Base-by-base conservation (phyloP, 1,140 invertebrate genomes). In the Drosophila burlai region DNA sequence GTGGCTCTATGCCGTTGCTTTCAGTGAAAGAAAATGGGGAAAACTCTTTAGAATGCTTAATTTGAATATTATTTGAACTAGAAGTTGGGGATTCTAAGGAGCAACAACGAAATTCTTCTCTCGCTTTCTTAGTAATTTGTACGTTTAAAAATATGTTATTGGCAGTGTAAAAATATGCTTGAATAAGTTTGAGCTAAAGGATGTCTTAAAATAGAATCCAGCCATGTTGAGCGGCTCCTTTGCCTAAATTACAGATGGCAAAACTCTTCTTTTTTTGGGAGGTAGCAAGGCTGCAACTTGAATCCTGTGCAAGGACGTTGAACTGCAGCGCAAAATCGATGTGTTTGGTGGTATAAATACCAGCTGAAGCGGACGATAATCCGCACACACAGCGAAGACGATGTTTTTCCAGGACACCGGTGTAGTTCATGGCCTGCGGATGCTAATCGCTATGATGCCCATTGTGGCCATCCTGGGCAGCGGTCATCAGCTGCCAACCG, bases 331-430 rank as follows among this genome's bases (percentile, higher is more conserved):
- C 3, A 34, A n/a, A 36, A 52, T n/a, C 18, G 34, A 10, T 16
- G 29, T n/a, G 9, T 46, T 67, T 46, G 36, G 21, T 26, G 46
- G 76, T 84, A 87, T 87, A 87, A 89, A 87, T 78, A 81, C 73
- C 62, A 50, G 10, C 42, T 13, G 81, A 62, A 57, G 50, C 21
- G 15, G 1, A 40, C 21, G 13, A n/a, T 40, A 66, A 43, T 21
- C 75, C n/a, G 36, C 15, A 58, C 58, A 80, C 47, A 62, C 42
- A 18, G 29, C 36, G 21, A n/a, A 11, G 15, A 84, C 50, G 62
- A 87, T 89, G 85, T 57, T 71, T 71, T 9, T 61, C 65, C 62
- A 83, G 55, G 64, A 78, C 59, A 74, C 34, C 60, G 68, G 59
- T 62, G 59, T 58, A 69, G 34, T 68, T 50, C 45, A 68, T 65